Evolutionary conservation across 2,888 invertebrate species (phyloP).

Genomic region (Epirrhoe tristata): DNA sequence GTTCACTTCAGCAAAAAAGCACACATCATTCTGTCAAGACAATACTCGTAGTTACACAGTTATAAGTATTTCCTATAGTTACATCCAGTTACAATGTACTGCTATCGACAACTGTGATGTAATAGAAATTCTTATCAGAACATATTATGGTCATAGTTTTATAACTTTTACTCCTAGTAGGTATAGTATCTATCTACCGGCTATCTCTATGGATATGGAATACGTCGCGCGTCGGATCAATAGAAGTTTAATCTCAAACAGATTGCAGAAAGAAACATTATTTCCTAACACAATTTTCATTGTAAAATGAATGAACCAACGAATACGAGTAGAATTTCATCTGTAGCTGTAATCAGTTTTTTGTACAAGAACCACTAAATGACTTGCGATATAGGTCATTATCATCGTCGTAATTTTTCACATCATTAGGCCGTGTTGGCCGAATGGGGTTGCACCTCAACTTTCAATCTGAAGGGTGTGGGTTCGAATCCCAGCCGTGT

Average conservation of each 20-base stretch:
- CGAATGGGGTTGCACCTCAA: too few relatives aligned
- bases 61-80: slow-evolving; percentile 39
- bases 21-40: slow-evolving; percentile 38
- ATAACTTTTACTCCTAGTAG: too few relatives aligned
- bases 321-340: too few relatives aligned
- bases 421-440: too few relatives aligned
- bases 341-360: too few relatives aligned
- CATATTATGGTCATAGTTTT: not conserved
- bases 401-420: too few relatives aligned
- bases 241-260: not conserved
- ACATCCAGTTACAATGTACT: slow-evolving; percentile 37
- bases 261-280: not conserved
- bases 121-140: slow-evolving; percentile 16
- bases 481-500: too few relatives aligned
- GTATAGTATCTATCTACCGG: not conserved
- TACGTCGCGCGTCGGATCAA: not conserved
- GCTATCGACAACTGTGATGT: slow-evolving; percentile 21
- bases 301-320: not conserved
- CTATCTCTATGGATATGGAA: not conserved
- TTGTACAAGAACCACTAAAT: too few relatives aligned
- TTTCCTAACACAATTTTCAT: not conserved
- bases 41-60: slow-evolving; percentile 40
- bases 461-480: too few relatives aligned
- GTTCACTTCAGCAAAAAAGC: slow-evolving; percentile 34
- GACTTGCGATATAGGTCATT: too few relatives aligned